Percentiles rank a stretch among this genome's conserved stretches.
Evolutionary conservation across 2,797 vertebrate species (phyloP).

Genomic region (Ceyx erithaca): DNA sequence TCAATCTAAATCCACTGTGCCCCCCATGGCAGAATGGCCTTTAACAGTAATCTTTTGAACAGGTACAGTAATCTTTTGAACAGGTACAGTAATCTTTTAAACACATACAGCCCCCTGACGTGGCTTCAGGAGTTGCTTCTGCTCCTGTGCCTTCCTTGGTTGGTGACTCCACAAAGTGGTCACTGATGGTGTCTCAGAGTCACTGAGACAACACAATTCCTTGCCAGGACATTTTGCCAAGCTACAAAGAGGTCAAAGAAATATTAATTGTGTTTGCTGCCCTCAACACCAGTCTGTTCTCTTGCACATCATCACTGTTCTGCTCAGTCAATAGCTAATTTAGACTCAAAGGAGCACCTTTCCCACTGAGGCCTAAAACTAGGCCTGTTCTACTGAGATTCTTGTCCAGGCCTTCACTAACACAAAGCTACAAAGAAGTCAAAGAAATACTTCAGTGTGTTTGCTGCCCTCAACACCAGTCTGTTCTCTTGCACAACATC

Average conservation of each 20-base stretch:
- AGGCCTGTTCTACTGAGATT: background rate
- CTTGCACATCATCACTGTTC: background rate
- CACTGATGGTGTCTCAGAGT: background rate
- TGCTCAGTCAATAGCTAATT: background rate
- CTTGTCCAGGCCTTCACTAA: background rate
- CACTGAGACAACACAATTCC: background rate
- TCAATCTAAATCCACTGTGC: background rate
- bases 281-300: background rate
- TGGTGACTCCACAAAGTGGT: fast-evolving
- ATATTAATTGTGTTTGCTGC: background rate
- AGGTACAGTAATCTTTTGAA: background rate
- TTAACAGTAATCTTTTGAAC: background rate
- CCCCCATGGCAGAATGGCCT: fast-evolving
- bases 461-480: background rate
- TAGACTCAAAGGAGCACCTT: background rate
- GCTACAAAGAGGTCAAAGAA: background rate
- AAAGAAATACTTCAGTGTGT: background rate
- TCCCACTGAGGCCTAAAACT: background rate
- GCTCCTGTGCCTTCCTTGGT: background rate
- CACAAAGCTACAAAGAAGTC: background rate
- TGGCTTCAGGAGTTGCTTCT: background rate
- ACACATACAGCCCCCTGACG: fast-evolving
- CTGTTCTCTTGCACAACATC: background rate
- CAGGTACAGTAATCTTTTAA: no score
- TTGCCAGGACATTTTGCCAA: background rate